Conservation (phyloP, 2,113 vertebrate species). For the Phaethon lepturus region DNA sequence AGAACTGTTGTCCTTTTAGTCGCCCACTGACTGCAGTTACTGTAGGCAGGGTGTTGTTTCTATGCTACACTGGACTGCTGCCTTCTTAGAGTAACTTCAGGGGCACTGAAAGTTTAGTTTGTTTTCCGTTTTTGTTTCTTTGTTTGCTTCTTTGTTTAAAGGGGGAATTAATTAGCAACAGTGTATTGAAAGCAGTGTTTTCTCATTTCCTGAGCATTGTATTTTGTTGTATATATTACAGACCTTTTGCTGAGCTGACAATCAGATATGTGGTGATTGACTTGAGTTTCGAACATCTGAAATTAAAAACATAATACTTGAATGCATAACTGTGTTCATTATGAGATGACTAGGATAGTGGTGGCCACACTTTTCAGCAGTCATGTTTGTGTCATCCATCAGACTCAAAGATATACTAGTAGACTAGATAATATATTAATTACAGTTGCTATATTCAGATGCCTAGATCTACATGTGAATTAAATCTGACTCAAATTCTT, state of each 20-base stretch:
- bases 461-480: background rate
- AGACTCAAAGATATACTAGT: background rate
- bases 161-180: background rate
- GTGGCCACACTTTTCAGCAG: background rate
- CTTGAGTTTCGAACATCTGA: background rate
- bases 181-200: background rate
- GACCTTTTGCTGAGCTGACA: background rate
- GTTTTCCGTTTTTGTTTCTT: background rate
- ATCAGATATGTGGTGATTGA: background rate
- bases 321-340: fast-evolving
- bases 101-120: background rate
- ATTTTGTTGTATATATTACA: background rate
- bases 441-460: background rate
- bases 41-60: background rate
- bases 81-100: background rate
- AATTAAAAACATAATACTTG: background rate
- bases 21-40: background rate
- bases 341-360: background rate
- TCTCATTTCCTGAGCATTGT: background rate
- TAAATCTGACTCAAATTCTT: background rate
- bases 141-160: background rate
- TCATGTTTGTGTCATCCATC: background rate
- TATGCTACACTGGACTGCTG: background rate
- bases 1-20: background rate
- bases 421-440: background rate